Evolutionary conservation across 2,113 vertebrate genomes (phyloP), one percentile per base, ranked within the genome.

Genomic region (Protomyctophum bolini): DNA sequence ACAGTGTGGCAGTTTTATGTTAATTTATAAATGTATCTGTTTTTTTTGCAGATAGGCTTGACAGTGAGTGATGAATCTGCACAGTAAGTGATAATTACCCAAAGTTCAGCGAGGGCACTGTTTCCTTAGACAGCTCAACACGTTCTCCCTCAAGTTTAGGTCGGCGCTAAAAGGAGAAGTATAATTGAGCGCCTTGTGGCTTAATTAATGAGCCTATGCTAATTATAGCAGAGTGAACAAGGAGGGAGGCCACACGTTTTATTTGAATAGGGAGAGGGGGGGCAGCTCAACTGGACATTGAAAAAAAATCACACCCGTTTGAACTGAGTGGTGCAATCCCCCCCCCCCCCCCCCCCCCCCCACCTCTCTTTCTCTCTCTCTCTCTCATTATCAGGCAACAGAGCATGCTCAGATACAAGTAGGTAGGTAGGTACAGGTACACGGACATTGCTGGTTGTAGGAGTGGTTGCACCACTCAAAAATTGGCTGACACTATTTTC

Each of bases 41-140:
- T 76, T 41, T 41, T 41, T 41, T 41, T 21, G 21, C 67, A 61
- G 58, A 62, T 11, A 21, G 52, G 73, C 77, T 74, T 84, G 83
- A 89, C 69, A 59, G 59, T 66, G 82, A 84, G 80, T 87, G 88
- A 92, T 87, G 70, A 87, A 93, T 92, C 91, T 88, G 77, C 82
- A 79, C 83, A 75, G 83, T 89, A 88, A 90, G 89, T 90, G 83
- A 89, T 92, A 89, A 92, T 92, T 91, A 92, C 81, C 84, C 83
- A 85, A 84, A 90, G 88, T 92, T 88, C 89, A 88, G 80, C 45
- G 12, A 66, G 84, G 80, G 85, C 76, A 87, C 91, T 90, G 88
- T 88, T 92, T 59, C 81, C 76, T 73, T 79, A 78, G 88, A 84
- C 41, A 68, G 76, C 82, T 78, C 82, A 86, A 91, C 88, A 85